phyloP scores from a whole-genome alignment of 2,113 vertebrate genomes.

The Malurus elegans region DNA sequence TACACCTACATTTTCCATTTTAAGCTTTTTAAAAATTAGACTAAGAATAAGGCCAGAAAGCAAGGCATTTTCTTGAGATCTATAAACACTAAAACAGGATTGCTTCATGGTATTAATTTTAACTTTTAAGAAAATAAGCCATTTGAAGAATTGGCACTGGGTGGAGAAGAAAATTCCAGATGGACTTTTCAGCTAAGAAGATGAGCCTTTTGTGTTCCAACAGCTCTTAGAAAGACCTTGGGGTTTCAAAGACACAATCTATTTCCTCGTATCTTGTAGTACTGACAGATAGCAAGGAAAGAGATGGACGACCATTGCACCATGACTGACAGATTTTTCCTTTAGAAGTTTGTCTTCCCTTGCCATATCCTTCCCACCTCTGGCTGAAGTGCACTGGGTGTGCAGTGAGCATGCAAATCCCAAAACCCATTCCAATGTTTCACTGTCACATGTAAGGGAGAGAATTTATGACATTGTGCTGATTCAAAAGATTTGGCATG shows the following conservation, averaged over 20 bases:
- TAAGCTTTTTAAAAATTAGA: neutral
- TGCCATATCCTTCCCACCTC: neutral
- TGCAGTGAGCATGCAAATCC: constrained; percentile 39
- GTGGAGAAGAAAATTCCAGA: neutral
- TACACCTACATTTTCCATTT: neutral
- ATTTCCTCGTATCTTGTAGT: neutral
- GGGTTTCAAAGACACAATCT: constrained; percentile 50
- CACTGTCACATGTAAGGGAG: constrained; percentile 35
- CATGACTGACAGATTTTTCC: constrained; percentile 46
- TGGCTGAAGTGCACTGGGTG: constrained; percentile 10
- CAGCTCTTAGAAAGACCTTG: constrained; percentile 41
- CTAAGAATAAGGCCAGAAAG: neutral
- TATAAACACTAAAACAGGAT: neutral
- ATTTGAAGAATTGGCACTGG: neutral
- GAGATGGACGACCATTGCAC: constrained; percentile 7
- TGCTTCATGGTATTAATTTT: neutral
- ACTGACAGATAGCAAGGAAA: neutral
- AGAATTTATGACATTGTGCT: constrained; percentile 49
- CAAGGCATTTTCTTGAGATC: neutral
- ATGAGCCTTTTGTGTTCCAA: neutral
- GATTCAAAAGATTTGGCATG: constrained; percentile 38
- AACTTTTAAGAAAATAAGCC: neutral
- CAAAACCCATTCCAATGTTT: constrained; percentile 41
- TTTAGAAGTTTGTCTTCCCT: neutral
- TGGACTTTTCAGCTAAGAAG: neutral